Conservation (phyloP, 2,888 invertebrate genomes). For the Platerodrilus igneus region DNA sequence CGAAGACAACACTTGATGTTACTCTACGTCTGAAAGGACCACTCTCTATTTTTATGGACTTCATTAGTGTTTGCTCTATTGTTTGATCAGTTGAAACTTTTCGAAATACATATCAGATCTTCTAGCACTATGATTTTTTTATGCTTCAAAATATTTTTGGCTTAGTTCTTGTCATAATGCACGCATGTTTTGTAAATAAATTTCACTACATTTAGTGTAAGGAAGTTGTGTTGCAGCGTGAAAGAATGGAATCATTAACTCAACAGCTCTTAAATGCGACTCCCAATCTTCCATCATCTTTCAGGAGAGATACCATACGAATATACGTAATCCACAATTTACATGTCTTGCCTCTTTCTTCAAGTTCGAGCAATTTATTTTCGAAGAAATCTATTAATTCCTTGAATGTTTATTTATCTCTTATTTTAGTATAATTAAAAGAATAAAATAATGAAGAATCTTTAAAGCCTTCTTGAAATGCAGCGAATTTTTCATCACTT, state of each 20-base stretch:
- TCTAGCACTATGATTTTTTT: constrained; percentile 8
- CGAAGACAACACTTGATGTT: constrained; percentile 6
- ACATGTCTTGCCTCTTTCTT: too few relatives aligned
- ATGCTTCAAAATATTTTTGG: constrained; percentile 8
- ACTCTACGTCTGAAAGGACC: constrained; percentile 8
- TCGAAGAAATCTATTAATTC: constrained; percentile 5
- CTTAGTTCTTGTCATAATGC: constrained; percentile 5
- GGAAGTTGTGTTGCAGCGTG: constrained; percentile 27
- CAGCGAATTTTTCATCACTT: background rate
- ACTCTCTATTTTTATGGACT: constrained; percentile 3
- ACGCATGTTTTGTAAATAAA: constrained; percentile 27
- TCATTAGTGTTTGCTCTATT: constrained; percentile 9
- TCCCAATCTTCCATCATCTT: constrained; percentile 19
- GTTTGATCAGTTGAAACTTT: constrained; percentile 3
- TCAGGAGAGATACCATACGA: constrained; percentile 11
- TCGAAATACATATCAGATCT: constrained; percentile 6
- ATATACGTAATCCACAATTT: too few relatives aligned
- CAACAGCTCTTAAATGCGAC: constrained; percentile 18
- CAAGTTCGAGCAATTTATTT: constrained; percentile 5
- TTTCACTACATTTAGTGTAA: constrained; percentile 25
- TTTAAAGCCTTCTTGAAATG: constrained; percentile 7
- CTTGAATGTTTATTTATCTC: constrained; percentile 5
- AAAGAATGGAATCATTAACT: too few relatives aligned
- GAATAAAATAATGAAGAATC: constrained; percentile 4
- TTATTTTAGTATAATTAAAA: background rate